phyloP scores from a whole-genome alignment of 37 sponge, comb jelly and placozoan species.

The Corticium candelabrum region DNA sequence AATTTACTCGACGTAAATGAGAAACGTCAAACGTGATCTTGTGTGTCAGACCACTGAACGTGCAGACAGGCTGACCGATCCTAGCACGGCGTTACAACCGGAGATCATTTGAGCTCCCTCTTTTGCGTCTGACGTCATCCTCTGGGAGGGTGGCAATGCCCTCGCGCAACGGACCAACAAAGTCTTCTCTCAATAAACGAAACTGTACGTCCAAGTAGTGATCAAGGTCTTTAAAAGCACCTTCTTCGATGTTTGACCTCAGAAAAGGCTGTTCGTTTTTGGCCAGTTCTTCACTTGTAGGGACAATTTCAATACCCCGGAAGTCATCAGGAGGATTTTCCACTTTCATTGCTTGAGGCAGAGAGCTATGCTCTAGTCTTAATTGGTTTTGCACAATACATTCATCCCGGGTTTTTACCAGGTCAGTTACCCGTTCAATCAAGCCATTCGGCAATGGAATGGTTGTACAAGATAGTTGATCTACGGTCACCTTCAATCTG shows the following conservation, averaged over 20 bases:
- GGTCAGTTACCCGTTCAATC: background rate
- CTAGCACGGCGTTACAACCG: conserved; percentile 40
- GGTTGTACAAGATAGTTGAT: background rate
- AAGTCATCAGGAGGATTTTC: conserved; percentile 13
- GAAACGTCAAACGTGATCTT: conserved; percentile 42
- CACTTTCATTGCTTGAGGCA: background rate
- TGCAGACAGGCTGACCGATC: conserved; percentile 47
- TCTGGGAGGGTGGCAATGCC: conserved; percentile 35
- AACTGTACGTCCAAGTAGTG: conserved; percentile 73
- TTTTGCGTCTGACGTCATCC: background rate
- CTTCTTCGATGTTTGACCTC: conserved; percentile 30
- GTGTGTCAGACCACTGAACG: conserved; percentile 44
- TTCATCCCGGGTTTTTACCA: background rate
- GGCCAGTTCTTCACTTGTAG: conserved; percentile 38
- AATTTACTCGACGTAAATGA: conserved; percentile 26
- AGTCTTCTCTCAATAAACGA: conserved; percentile 75
- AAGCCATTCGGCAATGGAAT: background rate
- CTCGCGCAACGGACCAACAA: conserved; percentile 56
- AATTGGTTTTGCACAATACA: too few species aligned
- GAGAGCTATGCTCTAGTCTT: too few species aligned
- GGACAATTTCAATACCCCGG: conserved; percentile 26
- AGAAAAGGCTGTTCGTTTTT: conserved; percentile 5
- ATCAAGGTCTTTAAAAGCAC: conserved; percentile 44
- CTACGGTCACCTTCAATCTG: background rate
- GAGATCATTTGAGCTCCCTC: conserved; percentile 31